A percentile compares a stretch with the other conserved stretches of the same genome.
Evolutionary conservation across 2,797 vertebrate species (phyloP).

Genomic region (Rallus crepitans): DNA sequence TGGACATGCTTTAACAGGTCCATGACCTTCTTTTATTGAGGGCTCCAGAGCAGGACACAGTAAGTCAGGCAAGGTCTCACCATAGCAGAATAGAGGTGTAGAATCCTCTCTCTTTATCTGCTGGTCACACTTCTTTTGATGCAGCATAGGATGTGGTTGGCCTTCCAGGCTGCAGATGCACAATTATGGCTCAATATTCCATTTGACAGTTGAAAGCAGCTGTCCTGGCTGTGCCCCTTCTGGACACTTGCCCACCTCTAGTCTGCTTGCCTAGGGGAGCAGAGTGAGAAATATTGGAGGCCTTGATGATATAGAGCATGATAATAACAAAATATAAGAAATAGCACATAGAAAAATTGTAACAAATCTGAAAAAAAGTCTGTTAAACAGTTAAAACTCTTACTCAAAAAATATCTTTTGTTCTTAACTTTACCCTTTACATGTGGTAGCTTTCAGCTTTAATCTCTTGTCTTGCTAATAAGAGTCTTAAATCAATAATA

Average conservation of each 20-base stretch:
- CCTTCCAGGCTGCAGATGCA: too few relatives aligned
- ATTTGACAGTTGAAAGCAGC: neutral
- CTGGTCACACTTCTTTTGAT: too few relatives aligned
- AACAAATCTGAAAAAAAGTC: neutral
- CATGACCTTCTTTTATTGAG: too few relatives aligned
- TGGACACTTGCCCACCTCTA: rapidly evolving
- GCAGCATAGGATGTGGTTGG: too few relatives aligned
- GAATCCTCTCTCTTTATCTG: too few relatives aligned
- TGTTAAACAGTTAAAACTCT: neutral
- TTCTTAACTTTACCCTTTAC: neutral
- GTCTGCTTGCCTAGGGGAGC: neutral
- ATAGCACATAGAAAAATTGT: neutral
- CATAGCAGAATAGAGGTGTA: too few relatives aligned
- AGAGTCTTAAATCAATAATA: neutral
- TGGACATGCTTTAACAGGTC: too few relatives aligned
- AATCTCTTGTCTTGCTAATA: neutral
- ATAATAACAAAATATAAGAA: neutral
- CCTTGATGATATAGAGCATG: neutral
- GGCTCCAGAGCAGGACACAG: too few relatives aligned
- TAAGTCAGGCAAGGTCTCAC: too few relatives aligned
- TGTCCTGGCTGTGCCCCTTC: neutral
- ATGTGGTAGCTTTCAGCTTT: neutral
- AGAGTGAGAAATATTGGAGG: neutral
- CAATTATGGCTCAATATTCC: neutral
- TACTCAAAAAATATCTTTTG: neutral